phyloP scores from a whole-genome alignment of 2,113 vertebrate species.

The Gallinago undulata region DNA sequence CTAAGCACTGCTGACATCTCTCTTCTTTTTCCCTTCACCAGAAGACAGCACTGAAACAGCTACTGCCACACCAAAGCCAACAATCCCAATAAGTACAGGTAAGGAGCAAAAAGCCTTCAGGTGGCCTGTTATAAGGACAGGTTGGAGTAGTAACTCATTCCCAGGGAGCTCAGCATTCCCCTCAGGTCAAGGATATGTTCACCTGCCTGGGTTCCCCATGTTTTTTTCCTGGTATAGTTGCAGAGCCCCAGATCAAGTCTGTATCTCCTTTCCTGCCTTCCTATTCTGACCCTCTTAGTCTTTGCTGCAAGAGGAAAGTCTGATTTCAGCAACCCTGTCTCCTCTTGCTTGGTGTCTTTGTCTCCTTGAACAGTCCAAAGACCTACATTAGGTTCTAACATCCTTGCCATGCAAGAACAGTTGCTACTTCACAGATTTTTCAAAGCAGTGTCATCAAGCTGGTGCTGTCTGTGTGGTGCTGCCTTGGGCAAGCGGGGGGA shows the following conservation, averaged over 20 bases:
- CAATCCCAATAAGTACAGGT: too few relatives aligned
- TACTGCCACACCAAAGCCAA: rapidly evolving
- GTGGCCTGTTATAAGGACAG: rapidly evolving
- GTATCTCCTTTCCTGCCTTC: neutral
- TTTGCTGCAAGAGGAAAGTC: too few relatives aligned
- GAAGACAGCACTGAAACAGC: rapidly evolving
- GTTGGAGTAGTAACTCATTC: too few relatives aligned
- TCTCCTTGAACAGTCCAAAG: neutral
- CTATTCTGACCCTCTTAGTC: too few relatives aligned
- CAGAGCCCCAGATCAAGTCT: neutral
- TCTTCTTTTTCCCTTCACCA: neutral
- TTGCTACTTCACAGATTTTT: neutral
- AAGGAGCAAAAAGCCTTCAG: neutral
- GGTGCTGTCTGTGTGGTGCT: too few relatives aligned
- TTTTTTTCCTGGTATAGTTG: neutral
- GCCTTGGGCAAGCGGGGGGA: too few relatives aligned
- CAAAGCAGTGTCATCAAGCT: too few relatives aligned
- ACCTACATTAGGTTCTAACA: neutral
- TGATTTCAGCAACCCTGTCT: too few relatives aligned
- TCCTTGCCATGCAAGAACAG: neutral
- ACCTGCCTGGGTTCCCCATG: neutral
- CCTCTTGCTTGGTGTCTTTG: too few relatives aligned
- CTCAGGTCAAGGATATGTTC: too few relatives aligned
- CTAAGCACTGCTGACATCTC: neutral
- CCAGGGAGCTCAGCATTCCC: neutral